Evolutionary conservation across 2,888 invertebrate species (phyloP).

Genomic region (Rapana venosa): DNA sequence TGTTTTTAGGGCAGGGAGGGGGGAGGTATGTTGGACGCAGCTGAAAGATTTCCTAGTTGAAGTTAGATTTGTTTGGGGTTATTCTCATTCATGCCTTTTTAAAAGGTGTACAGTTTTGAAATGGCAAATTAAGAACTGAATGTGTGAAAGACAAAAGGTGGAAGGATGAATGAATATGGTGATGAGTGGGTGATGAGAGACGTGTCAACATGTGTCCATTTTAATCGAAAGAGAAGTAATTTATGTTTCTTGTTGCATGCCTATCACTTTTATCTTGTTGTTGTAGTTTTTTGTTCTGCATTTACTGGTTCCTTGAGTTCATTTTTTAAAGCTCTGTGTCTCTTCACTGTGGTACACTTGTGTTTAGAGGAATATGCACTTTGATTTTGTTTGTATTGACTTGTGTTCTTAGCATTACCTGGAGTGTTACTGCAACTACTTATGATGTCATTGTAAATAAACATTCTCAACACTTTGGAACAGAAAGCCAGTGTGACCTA

Average conservation of each 20-base stretch:
- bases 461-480: slow-evolving; percentile 5
- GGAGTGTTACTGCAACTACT: slow-evolving; percentile 38
- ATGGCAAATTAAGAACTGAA: too few relatives aligned
- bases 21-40: too few relatives aligned
- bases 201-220: neutral
- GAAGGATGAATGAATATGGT: neutral
- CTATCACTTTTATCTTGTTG: neutral
- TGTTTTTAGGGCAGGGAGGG: too few relatives aligned
- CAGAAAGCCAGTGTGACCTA: neutral
- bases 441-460: slow-evolving; percentile 32
- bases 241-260: neutral
- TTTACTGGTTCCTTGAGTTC: neutral
- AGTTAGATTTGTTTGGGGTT: too few relatives aligned
- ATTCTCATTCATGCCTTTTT: too few relatives aligned
- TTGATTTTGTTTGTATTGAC: slow-evolving; percentile 5
- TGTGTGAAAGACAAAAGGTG: neutral
- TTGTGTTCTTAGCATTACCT: slow-evolving; percentile 28
- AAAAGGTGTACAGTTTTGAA: too few relatives aligned
- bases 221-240: neutral
- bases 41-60: too few relatives aligned
- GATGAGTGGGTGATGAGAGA: neutral
- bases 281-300: neutral
- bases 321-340: too few relatives aligned
- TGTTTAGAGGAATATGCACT: neutral
- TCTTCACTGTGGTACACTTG: neutral